Conservation (phyloP, 2,888 invertebrate genomes). For the Acronicta psi region DNA sequence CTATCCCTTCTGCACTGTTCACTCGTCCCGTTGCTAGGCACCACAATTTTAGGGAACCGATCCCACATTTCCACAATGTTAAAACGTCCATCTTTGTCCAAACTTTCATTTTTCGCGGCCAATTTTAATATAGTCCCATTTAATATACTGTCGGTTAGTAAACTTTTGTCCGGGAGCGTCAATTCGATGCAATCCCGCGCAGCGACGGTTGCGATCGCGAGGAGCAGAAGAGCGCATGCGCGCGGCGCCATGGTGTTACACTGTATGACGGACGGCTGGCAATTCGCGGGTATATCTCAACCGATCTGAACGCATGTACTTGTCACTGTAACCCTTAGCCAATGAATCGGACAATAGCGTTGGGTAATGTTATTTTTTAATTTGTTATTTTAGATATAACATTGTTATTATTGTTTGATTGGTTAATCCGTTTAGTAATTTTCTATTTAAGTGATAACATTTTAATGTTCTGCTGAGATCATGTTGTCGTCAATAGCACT, state of each 20-base stretch:
- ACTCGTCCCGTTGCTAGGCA: conserved; percentile 83
- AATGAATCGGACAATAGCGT: conserved; percentile 62
- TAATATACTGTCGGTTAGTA: conserved; percentile 71
- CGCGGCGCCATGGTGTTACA: conserved; percentile 79
- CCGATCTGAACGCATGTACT: conserved; percentile 49
- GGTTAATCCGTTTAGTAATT: conserved; percentile 12
- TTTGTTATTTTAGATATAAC: conserved; percentile 12
- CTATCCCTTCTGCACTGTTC: conserved; percentile 83
- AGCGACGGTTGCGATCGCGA: conserved; percentile 64
- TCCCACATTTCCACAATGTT: conserved; percentile 80
- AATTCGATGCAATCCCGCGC: conserved; percentile 84
- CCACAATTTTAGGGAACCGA: conserved; percentile 80
- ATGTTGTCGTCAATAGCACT: not conserved
- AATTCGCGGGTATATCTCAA: conserved; percentile 64
- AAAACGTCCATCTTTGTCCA: conserved; percentile 67
- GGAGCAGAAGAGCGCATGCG: conserved; percentile 76
- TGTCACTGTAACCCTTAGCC: conserved; percentile 48
- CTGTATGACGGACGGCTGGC: conserved; percentile 71
- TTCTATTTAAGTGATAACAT: not conserved
- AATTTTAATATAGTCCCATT: conserved; percentile 77
- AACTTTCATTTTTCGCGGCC: conserved; percentile 70
- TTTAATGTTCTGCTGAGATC: not conserved
- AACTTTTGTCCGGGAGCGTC: conserved; percentile 73
- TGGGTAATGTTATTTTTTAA: conserved; percentile 56
- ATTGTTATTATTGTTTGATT: conserved; percentile 23